Conservation (phyloP, 1,140 invertebrate genomes). For the Eulimnadia texana region DNA sequence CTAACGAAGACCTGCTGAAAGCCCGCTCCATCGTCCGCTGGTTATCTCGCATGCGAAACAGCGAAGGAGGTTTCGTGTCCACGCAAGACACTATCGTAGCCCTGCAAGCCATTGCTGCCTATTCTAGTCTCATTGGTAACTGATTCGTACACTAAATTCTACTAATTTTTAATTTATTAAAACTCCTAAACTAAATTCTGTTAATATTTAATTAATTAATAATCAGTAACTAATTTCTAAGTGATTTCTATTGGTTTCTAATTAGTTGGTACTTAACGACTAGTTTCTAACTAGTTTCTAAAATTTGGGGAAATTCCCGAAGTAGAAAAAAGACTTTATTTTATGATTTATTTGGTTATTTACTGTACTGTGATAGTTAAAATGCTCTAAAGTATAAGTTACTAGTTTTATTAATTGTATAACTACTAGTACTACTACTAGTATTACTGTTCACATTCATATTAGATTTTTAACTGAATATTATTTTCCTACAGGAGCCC, state of each 20-base stretch:
- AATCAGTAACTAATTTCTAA: background rate
- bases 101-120: conserved; percentile 44
- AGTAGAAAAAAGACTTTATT: too few relatives aligned
- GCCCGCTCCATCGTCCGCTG: conserved; percentile 45
- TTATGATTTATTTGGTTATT: too few relatives aligned
- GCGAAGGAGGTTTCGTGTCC: conserved; percentile 57
- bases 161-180: background rate
- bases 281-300: conserved; percentile 39
- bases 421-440: too few relatives aligned
- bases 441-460: too few relatives aligned
- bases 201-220: background rate
- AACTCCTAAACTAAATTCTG: background rate
- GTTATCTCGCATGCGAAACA: conserved; percentile 57
- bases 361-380: too few relatives aligned
- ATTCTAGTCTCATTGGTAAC: conserved; percentile 31
- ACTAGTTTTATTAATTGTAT: too few relatives aligned
- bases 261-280: conserved; percentile 40
- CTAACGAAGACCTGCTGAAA: conserved; percentile 39
- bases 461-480: too few relatives aligned
- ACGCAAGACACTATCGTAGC: conserved; percentile 50
- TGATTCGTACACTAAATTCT: conserved; percentile 11
- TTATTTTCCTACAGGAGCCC: too few relatives aligned
- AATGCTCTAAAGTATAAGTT: too few relatives aligned
- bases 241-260: conserved; percentile 38
- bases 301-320: too few relatives aligned